A percentile compares a stretch with the other conserved stretches of the same genome.
phyloP scores from a whole-genome alignment of 2,888 invertebrate species.

The Ephialtes manifestator region DNA sequence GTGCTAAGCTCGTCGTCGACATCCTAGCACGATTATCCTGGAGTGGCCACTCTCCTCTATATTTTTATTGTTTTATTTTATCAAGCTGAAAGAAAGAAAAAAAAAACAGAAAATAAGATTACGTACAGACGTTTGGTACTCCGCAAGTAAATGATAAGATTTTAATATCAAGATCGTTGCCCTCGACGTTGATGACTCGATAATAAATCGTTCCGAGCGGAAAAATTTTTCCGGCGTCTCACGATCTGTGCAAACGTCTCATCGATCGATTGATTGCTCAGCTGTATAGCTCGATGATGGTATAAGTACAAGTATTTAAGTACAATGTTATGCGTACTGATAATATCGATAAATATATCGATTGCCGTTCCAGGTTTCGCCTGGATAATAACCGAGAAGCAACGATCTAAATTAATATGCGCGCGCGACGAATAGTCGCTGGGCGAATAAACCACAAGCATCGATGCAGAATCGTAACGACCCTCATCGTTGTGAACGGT shows the following conservation, averaged over 20 bases:
- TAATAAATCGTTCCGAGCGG: slow-evolving; percentile 30
- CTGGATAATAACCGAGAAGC: slow-evolving; percentile 50
- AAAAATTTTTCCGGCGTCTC: slow-evolving; percentile 9
- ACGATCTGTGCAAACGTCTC: slow-evolving; percentile 17
- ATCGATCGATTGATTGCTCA: slow-evolving; percentile 51
- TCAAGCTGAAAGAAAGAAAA: background rate
- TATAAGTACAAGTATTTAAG: slow-evolving; percentile 3
- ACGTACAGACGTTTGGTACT: background rate
- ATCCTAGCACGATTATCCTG: slow-evolving; percentile 45
- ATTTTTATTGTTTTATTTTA: slow-evolving; percentile 19
- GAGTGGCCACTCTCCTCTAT: slow-evolving; percentile 35
- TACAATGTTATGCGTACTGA: background rate
- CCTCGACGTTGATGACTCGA: slow-evolving; percentile 13
- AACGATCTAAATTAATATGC: slow-evolving; percentile 50
- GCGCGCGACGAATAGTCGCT: background rate
- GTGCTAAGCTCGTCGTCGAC: slow-evolving; percentile 35
- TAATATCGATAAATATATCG: slow-evolving; percentile 16
- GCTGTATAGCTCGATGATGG: background rate
- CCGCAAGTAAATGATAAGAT: slow-evolving; percentile 6
- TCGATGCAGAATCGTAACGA: slow-evolving; percentile 9
- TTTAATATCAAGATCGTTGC: slow-evolving; percentile 3
- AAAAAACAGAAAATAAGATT: slow-evolving; percentile 8
- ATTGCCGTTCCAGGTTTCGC: slow-evolving; percentile 34
- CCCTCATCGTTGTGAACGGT: slow-evolving; percentile 21
- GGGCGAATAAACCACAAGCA: slow-evolving; percentile 49